Percentiles rank a stretch among this genome's conserved stretches.
Evolutionary conservation across 2,888 invertebrate species (phyloP).

Genomic region (Catocala nupta): DNA sequence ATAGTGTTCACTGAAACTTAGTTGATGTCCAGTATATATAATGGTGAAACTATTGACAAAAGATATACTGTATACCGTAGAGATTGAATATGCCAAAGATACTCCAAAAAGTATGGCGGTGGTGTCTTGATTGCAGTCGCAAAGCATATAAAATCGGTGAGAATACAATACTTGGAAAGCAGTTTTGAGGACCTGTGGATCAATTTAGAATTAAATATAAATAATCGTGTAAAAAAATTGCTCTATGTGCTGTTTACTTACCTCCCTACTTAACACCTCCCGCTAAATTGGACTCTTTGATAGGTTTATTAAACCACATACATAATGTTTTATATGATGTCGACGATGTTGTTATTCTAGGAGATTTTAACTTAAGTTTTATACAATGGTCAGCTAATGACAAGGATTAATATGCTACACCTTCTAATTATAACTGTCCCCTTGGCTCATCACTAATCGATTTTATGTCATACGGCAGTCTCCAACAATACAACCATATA

Average conservation of each 20-base stretch:
- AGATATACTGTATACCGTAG: slow-evolving; percentile 38
- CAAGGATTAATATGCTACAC: slow-evolving; percentile 1
- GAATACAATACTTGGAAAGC: slow-evolving; percentile 20
- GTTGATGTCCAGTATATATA: slow-evolving; percentile 30
- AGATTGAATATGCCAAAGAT: slow-evolving; percentile 25
- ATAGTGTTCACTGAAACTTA: slow-evolving; percentile 43
- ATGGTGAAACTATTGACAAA: slow-evolving; percentile 35
- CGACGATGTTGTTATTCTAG: neutral
- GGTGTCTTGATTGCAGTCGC: slow-evolving; percentile 37
- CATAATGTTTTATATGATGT: slow-evolving; percentile 2
- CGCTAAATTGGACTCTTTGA: slow-evolving; percentile 1
- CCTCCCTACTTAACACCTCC: slow-evolving; percentile 17
- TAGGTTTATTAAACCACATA: slow-evolving; percentile 6
- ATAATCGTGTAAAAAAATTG: slow-evolving; percentile 5
- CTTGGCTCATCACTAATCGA: slow-evolving; percentile 10
- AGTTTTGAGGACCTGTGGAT: slow-evolving; percentile 17
- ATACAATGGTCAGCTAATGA: slow-evolving; percentile 8
- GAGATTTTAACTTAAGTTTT: neutral
- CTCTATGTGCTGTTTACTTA: slow-evolving; percentile 11
- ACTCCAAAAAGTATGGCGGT: slow-evolving; percentile 33
- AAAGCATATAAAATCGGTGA: slow-evolving; percentile 15
- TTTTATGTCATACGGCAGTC: slow-evolving; percentile 2
- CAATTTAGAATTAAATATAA: neutral
- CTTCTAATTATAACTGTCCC: slow-evolving; percentile 9
- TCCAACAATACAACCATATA: slow-evolving; percentile 7